Conservation (phyloP, 2,113 vertebrate species). For the Pelecanoides urinatrix region DNA sequence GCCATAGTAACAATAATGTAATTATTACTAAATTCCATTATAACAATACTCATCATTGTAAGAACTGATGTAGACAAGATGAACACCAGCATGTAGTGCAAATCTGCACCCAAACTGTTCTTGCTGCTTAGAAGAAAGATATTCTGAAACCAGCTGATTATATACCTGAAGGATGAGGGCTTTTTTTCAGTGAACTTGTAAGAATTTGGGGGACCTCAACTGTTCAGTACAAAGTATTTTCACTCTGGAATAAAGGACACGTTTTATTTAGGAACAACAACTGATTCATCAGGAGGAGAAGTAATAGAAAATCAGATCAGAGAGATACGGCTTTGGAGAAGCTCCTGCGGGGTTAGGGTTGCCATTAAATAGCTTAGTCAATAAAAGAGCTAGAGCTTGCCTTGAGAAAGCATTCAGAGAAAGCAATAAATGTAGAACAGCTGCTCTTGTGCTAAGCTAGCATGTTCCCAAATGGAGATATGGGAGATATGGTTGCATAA, state of each 20-base stretch:
- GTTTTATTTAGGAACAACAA: not conserved
- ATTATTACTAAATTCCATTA: not conserved
- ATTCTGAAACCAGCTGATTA: not conserved
- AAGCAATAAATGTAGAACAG: not conserved
- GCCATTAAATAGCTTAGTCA: not conserved
- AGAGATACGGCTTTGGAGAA: not conserved
- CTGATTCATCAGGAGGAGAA: not conserved
- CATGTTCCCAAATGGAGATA: not conserved
- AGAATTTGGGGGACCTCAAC: not conserved
- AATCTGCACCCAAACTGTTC: not conserved
- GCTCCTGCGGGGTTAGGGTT: not conserved
- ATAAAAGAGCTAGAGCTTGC: not conserved
- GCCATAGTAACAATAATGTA: not conserved
- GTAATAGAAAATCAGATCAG: not conserved
- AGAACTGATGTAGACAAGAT: not conserved
- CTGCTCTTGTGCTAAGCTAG: not conserved
- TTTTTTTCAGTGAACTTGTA: not conserved
- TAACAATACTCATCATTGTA: not conserved
- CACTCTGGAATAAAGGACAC: not conserved
- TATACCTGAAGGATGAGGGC: not conserved
- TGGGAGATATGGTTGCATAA: not conserved
- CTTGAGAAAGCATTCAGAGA: not conserved
- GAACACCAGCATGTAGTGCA: not conserved
- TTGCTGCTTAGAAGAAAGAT: not conserved
- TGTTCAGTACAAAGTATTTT: not conserved